Base-by-base conservation (phyloP, 1,140 invertebrate species). In the Diachasma alloeum region DNA sequence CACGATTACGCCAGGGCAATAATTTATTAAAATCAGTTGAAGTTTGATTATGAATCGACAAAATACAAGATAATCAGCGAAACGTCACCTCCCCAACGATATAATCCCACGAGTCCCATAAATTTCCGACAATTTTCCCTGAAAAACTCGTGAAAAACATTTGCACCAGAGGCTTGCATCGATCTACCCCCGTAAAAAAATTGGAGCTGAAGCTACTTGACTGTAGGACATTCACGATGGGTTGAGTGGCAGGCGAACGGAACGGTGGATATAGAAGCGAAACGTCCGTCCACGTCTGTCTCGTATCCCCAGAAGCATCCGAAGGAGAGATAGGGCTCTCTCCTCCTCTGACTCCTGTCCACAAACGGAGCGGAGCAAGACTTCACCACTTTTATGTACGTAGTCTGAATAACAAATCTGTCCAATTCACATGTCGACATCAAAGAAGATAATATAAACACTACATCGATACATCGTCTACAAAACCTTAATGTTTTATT, bases 401-500 rank as follows among this genome's bases (percentile, higher is more conserved):
- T 83, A 89, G 86, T 84, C 87, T 89, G 88, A 90, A 90, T 90
- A 90, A 90, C 88, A 90, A 90, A 90, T 90, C 88, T 90, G 88
- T 90, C 88, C 88, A 90, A 90, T 90, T 90, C 88, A 90, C 87
- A 89, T 89, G 88, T 90, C 88, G 88, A 90, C 88, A 89, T 90
- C 88, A 89, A 90, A 90, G 88, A 90, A 89, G 88, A 89, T 90
- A 90, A 90, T 90, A 90, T 90, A 90, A 90, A 90, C 88, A 88
- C 88, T 90, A 89, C 88, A 88, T 88, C 87, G 89, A 90, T 90
- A 89, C 86, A 90, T 89, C 85, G 83, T 87, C 87, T 84, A 86
- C 87, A 88, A 90, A 89, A 89, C 87, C 88, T 88, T 89, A 87
- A 90, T 90, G 89, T 89, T 90, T 90, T 90, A 90, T 90, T 90